A percentile compares a stretch with the other conserved stretches of the same genome.
These are phyloP conservation scores for Agrypnia vestita DNA, from an alignment of 1,140 invertebrate genomes.

Conservation along the genomic window DNA sequence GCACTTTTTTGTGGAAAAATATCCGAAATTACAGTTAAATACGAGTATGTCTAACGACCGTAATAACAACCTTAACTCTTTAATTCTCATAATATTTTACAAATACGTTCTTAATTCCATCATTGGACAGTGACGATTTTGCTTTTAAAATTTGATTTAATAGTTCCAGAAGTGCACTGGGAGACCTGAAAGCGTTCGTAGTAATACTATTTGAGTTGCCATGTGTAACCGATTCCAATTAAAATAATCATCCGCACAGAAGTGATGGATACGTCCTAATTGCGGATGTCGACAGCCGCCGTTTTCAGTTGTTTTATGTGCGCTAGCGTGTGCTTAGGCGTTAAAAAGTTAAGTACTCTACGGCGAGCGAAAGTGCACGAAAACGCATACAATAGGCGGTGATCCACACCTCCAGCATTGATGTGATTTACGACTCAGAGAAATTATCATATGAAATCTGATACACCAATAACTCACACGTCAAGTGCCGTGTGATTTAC, in stretches of 20 bases:
- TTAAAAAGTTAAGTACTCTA: background rate
- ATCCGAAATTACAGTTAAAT: too few relatives aligned
- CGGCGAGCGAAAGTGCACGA: background rate
- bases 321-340: background rate
- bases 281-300: conserved; percentile 26
- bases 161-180: background rate
- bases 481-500: background rate
- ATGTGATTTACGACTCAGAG: background rate
- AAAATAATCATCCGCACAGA: conserved; percentile 29
- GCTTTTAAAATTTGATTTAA: too few relatives aligned
- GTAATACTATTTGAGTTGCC: background rate
- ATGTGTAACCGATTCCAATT: conserved; percentile 39
- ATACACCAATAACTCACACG: background rate
- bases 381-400: background rate
- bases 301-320: conserved; percentile 3
- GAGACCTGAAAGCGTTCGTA: background rate
- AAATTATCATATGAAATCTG: background rate
- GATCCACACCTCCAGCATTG: background rate
- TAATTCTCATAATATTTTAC: too few relatives aligned
- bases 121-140: too few relatives aligned
- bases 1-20: too few relatives aligned
- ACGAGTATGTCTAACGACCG: too few relatives aligned
- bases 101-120: too few relatives aligned
- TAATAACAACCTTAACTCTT: too few relatives aligned
- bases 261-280: conserved; percentile 31